A percentile compares a stretch with the other conserved stretches of the same genome.
Conservation (phyloP, 2,797 vertebrate genomes). For the Clamator glandarius region DNA sequence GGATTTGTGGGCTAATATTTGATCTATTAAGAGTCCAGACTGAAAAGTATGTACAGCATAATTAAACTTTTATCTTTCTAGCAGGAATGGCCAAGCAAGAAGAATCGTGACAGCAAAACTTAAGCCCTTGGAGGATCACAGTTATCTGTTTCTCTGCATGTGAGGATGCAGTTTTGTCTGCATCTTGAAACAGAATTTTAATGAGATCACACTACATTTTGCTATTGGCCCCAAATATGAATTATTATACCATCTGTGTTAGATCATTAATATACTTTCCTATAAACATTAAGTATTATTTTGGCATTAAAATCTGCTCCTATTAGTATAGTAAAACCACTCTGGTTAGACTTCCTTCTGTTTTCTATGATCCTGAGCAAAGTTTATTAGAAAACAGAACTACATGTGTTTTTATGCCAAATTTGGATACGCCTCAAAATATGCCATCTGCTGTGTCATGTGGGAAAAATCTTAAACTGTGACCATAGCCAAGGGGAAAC, state of each 20-base stretch:
- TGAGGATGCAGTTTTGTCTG: background rate
- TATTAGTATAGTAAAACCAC: background rate
- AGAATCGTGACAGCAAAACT: background rate
- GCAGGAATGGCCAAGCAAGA: background rate
- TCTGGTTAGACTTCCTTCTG: background rate
- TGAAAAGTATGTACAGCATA: background rate
- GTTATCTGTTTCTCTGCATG: background rate
- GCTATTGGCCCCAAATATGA: background rate
- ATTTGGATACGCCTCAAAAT: background rate
- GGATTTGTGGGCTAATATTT: background rate
- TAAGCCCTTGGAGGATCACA: background rate
- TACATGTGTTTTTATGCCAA: background rate
- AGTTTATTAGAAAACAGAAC: background rate
- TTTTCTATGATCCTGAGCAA: background rate
- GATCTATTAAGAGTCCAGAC: background rate
- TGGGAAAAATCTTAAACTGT: background rate
- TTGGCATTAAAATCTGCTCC: background rate
- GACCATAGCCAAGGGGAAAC: background rate
- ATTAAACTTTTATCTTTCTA: background rate
- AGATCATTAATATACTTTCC: background rate
- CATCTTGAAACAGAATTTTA: background rate
- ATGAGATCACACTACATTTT: background rate
- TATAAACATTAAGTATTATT: background rate
- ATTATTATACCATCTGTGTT: background rate
- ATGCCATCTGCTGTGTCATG: background rate